Evolutionary conservation across 2,113 vertebrate species (phyloP).

Genomic region (Sebastes fasciatus): DNA sequence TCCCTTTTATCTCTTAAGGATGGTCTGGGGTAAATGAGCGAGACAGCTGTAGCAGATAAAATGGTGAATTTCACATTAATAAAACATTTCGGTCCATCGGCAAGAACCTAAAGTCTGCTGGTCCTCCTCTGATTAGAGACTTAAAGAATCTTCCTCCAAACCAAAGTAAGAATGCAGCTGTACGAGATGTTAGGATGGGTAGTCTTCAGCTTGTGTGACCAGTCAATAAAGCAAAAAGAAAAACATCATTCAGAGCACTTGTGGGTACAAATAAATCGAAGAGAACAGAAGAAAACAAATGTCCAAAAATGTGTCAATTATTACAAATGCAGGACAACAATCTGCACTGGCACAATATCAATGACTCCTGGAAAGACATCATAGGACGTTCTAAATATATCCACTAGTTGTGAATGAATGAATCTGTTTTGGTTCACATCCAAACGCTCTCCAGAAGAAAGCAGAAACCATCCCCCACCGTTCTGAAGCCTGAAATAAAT

Average conservation of each 20-base stretch:
- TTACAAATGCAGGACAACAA: not conserved
- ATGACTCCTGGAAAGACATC: slow-evolving; percentile 34
- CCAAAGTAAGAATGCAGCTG: not conserved
- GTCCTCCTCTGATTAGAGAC: slow-evolving; percentile 6
- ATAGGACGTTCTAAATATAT: slow-evolving; percentile 59
- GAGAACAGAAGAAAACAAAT: not conserved
- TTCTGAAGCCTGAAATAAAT: slow-evolving; percentile 69
- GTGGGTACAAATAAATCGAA: not conserved
- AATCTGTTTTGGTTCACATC: slow-evolving; percentile 57
- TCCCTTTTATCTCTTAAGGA: slow-evolving; percentile 54
- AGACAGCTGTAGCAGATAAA: slow-evolving; percentile 37
- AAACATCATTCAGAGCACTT: not conserved
- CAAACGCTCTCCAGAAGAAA: slow-evolving; percentile 44
- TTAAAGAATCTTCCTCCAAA: not conserved
- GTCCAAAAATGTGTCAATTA: not conserved
- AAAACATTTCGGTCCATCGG: not conserved
- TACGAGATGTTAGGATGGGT: not conserved
- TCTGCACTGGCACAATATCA: slow-evolving; percentile 5
- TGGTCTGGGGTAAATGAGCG: slow-evolving; percentile 24
- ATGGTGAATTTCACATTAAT: not conserved
- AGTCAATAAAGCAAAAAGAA: not conserved
- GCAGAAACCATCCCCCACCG: slow-evolving; percentile 45
- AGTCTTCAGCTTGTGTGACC: not conserved
- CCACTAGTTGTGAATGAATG: slow-evolving; percentile 36
- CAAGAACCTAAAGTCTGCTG: not conserved